Evolutionary conservation across 1,140 invertebrate species (phyloP), one percentile per base, ranked within the genome.

Genomic region (Caenorhabditis remanei): DNA sequence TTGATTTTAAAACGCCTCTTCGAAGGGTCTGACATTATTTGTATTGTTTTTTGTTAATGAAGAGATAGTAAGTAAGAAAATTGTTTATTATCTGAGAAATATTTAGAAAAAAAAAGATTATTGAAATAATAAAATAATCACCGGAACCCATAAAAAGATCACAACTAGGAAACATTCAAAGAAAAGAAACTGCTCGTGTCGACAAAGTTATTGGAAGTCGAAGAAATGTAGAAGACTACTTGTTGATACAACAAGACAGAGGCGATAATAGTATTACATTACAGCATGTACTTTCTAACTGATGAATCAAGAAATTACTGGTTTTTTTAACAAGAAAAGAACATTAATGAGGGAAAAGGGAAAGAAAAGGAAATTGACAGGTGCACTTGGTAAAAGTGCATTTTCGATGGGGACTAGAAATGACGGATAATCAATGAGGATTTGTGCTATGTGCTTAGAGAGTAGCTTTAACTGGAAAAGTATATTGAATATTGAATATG

Each of bases 81-180:
- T 13, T 16, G 50, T 53, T 53, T 53, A 53, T 53, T 53, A 9
- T n/a, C 14, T n/a, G 13, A n/a, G 0, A 48, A 71, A 4, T 79
- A 53, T 79, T 43, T 50, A 24, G 46, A 53, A 79, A 14, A 43
- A 79, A 71, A 53, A 50, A 0, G 24, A 24, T 24, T 43, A 21
- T 0, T n/a, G 13, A 0, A 16, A 40, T 46, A 32, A 75, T 75
- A n/a, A 79, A 50, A 24, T 19, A 19, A 46, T 79, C 71, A 79
- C 71, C 46, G 71, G 46, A 79, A 79, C 71, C 71, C 71, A 79
- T 79, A 79, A 4, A 24, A 6, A 79, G 13, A 79, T 79, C 71
- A 79, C 71, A 79, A 79, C 71, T n/a, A 46, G 24, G 46, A 50
- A 79, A 63, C 2, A 32, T 24, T 63, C 61, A 63, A 58, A n/a